Conservation (phyloP, 2,797 vertebrate genomes). For the Ptychadena robeensis region DNA sequence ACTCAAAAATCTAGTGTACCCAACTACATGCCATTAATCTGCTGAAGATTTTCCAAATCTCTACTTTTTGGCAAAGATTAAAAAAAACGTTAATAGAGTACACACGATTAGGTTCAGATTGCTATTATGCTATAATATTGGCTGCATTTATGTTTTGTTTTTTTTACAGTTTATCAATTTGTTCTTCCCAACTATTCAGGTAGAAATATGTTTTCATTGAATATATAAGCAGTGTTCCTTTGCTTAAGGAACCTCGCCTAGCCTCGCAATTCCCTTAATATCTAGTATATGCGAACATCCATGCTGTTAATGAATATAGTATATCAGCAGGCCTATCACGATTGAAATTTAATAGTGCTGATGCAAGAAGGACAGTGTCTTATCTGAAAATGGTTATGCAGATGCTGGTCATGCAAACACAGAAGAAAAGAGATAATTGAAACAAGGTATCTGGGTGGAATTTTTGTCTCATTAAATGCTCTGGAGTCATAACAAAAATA, state of each 20-base stretch:
- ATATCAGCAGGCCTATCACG: not conserved
- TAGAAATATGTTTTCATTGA: no score
- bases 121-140: not conserved
- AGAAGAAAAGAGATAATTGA: constrained; percentile 79
- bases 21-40: not conserved
- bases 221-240: not conserved
- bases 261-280: not conserved
- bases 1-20: constrained; percentile 10
- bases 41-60: not conserved
- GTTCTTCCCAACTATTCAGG: no score
- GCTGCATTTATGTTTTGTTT: no score
- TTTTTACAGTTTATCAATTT: no score
- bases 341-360: constrained; percentile 55
- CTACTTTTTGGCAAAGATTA: not conserved
- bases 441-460: constrained; percentile 71
- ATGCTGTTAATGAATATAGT: not conserved
- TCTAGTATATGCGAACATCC: not conserved
- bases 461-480: constrained; percentile 70
- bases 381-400: constrained; percentile 69
- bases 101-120: not conserved
- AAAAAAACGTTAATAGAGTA: not conserved
- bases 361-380: constrained; percentile 66
- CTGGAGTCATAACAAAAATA: constrained; percentile 41
- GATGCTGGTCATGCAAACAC: constrained; percentile 73
- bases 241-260: no score